Percentiles rank a stretch among this genome's conserved stretches.
phyloP scores from a whole-genome alignment of 2,888 invertebrate species.

The Strigamia crassipes region DNA sequence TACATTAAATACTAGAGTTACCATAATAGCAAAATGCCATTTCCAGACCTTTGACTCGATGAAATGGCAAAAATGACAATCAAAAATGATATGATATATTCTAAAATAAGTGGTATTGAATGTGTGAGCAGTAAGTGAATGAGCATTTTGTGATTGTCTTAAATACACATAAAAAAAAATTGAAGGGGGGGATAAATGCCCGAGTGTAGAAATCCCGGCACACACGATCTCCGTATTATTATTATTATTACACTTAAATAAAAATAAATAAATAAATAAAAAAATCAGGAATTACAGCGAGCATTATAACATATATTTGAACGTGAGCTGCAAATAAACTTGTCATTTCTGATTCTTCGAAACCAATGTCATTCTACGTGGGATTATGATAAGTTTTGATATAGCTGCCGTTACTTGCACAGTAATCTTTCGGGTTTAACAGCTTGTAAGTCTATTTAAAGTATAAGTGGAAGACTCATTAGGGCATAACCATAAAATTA shows the following conservation, averaged over 20 bases:
- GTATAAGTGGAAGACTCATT: background rate
- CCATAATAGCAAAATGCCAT: background rate
- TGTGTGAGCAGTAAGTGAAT: constrained; percentile 6
- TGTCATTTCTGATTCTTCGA: background rate
- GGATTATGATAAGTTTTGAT: background rate
- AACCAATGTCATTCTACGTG: background rate
- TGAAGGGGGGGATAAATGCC: too few species aligned
- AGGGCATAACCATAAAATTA: constrained; percentile 6
- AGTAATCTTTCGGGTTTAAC: background rate
- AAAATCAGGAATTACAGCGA: background rate
- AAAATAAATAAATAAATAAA: background rate
- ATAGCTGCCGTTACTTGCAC: background rate
- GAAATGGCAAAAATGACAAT: background rate
- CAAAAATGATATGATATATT: constrained; percentile 2
- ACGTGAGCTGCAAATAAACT: background rate
- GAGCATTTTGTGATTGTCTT: constrained; percentile 3
- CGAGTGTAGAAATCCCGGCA: background rate
- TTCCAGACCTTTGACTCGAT: background rate
- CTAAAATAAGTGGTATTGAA: background rate
- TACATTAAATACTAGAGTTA: background rate
- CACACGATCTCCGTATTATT: background rate
- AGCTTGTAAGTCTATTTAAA: background rate
- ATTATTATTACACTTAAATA: too few species aligned
- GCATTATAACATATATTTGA: background rate
- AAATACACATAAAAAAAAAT: background rate